Conservation (phyloP, 2,888 invertebrate species). For the Smittia aterrima region DNA sequence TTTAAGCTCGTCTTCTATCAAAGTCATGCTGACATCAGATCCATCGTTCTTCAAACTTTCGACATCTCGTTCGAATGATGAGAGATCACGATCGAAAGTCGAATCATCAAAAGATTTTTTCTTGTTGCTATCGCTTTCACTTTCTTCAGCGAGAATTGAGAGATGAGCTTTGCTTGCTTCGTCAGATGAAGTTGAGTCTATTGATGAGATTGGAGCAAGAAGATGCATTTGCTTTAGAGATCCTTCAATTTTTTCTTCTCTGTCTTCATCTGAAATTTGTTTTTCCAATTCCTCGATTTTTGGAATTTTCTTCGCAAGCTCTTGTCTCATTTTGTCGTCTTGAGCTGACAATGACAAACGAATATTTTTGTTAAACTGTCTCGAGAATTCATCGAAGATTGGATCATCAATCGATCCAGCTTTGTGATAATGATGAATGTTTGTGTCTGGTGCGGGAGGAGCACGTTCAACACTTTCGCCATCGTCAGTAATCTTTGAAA, state of each 20-base stretch:
- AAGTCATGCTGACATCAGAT: conserved; percentile 43
- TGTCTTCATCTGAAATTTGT: conserved; percentile 35
- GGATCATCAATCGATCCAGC: conserved; percentile 45
- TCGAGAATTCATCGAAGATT: conserved; percentile 16
- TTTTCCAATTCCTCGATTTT: conserved; percentile 35
- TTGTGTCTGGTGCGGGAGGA: background rate
- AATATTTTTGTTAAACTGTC: conserved; percentile 1
- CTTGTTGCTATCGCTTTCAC: conserved; percentile 44
- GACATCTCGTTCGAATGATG: background rate
- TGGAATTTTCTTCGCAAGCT: conserved; percentile 13
- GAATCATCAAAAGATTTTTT: conserved; percentile 17
- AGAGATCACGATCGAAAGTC: no score
- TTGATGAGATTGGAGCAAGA: conserved; percentile 52
- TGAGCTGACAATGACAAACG: background rate
- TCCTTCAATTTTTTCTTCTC: conserved; percentile 1
- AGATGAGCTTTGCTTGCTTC: conserved; percentile 49
- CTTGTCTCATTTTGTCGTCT: conserved; percentile 12
- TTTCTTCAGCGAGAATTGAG: conserved; percentile 51
- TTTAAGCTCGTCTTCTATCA: conserved; percentile 39
- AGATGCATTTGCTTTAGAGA: conserved; percentile 40
- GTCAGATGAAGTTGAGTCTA: conserved; percentile 54
- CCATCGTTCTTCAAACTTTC: conserved; percentile 44
- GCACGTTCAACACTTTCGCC: conserved; percentile 45
- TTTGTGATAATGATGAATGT: conserved; percentile 44
- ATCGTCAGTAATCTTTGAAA: conserved; percentile 40